phyloP scores from a whole-genome alignment of 2,888 invertebrate genomes.

The Dinocampus coccinellae region DNA sequence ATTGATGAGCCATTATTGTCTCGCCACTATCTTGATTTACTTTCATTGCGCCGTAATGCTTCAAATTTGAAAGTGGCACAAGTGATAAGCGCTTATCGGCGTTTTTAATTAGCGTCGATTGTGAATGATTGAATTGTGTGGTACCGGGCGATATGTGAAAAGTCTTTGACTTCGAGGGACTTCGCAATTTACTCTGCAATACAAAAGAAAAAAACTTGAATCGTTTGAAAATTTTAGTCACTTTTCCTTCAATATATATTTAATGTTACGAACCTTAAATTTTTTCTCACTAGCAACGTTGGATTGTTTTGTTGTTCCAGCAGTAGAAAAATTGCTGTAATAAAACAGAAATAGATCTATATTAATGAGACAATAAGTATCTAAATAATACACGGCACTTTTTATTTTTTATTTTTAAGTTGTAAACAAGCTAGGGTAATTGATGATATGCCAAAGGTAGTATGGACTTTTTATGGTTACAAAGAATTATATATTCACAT shows the following conservation, averaged over 20 bases:
- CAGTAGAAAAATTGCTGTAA: not conserved
- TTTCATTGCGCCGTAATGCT: constrained; percentile 8
- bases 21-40: constrained; percentile 13
- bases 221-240: constrained; percentile 5
- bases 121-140: constrained; percentile 36
- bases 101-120: constrained; percentile 43
- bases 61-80: not conserved
- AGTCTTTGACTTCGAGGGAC: constrained; percentile 38
- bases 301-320: not conserved
- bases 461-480: not conserved
- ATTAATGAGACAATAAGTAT: not conserved
- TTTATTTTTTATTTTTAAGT: not conserved
- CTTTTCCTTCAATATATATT: not conserved
- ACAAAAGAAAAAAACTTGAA: constrained; percentile 10
- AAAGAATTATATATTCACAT: not conserved
- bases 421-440: not conserved
- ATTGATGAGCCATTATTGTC: not conserved
- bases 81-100: constrained; percentile 17
- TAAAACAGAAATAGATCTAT: not conserved
- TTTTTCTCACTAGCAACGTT: not conserved
- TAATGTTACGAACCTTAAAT: constrained; percentile 18
- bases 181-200: constrained; percentile 54
- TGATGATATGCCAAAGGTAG: not conserved
- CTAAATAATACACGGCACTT: not conserved
- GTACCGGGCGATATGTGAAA: constrained; percentile 9